Conservation (phyloP, 2,113 vertebrate species). For the Sapayoa aenigma region DNA sequence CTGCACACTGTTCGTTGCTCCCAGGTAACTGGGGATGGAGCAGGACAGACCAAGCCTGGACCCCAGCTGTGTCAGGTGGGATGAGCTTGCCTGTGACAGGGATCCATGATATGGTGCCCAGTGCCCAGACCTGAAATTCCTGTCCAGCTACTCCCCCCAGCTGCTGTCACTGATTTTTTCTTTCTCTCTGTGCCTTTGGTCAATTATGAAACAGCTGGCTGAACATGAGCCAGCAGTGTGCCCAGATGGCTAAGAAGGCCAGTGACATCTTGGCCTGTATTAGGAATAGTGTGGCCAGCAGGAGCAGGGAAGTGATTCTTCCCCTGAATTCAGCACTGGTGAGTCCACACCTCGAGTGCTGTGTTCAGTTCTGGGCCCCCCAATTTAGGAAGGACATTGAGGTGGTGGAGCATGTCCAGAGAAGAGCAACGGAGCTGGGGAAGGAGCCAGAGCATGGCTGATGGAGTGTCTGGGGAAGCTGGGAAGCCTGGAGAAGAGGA, state of each 20-base stretch:
- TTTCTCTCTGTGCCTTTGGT: background rate
- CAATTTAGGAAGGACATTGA: no score
- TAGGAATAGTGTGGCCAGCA: background rate
- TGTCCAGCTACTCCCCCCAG: background rate
- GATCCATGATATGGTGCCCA: accelerated
- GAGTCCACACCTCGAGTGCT: background rate
- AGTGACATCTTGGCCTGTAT: background rate
- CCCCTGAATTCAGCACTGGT: background rate
- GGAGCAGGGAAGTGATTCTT: background rate
- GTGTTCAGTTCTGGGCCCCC: background rate
- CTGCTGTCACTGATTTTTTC: background rate
- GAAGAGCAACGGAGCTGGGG: no score
- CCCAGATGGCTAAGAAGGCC: background rate
- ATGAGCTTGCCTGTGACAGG: background rate
- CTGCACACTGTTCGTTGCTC: background rate
- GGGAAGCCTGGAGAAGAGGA: background rate
- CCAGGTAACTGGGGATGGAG: background rate
- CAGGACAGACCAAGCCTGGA: background rate
- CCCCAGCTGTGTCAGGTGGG: accelerated
- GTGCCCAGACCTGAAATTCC: background rate
- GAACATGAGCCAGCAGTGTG: background rate
- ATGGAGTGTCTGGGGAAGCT: background rate
- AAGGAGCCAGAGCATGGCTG: background rate
- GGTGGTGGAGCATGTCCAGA: background rate
- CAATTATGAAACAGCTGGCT: background rate